These are phyloP conservation scores for Lutraria lutraria DNA, from an alignment of 2,888 invertebrate species.

Conservation along the genomic window DNA sequence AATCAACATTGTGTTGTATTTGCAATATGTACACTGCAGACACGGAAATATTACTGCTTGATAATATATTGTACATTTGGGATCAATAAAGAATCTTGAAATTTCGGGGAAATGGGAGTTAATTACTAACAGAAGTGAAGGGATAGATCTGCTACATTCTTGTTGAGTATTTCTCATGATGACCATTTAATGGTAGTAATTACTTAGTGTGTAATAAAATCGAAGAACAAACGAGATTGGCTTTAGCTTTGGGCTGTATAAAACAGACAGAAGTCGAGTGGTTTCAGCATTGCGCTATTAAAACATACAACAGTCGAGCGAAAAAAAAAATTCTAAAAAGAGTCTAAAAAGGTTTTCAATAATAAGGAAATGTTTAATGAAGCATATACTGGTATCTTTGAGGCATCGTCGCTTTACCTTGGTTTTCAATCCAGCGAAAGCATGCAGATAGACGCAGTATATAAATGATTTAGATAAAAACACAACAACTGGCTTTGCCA, in stretches of 20 bases:
- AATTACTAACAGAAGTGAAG: background rate
- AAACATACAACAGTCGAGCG: no score
- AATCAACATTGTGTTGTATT: background rate
- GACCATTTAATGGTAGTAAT: conserved; percentile 13
- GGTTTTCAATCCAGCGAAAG: no score
- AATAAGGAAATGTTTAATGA: no score
- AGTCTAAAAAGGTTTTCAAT: no score
- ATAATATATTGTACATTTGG: background rate
- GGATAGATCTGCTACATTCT: background rate
- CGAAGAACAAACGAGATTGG: background rate
- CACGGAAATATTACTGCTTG: background rate
- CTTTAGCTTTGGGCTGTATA: background rate
- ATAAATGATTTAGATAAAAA: no score
- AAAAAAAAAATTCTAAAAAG: no score
- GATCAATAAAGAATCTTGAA: background rate
- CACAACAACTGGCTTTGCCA: no score
- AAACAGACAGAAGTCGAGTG: no score
- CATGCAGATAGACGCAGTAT: no score
- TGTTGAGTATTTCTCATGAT: background rate
- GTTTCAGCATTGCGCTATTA: no score
- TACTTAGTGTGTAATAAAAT: background rate
- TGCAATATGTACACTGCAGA: background rate
- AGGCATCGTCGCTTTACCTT: no score
- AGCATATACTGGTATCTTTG: no score
- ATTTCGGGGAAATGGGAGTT: background rate